Conservation (phyloP, 2,797 vertebrate genomes). For the Mionectes olivaceus region DNA sequence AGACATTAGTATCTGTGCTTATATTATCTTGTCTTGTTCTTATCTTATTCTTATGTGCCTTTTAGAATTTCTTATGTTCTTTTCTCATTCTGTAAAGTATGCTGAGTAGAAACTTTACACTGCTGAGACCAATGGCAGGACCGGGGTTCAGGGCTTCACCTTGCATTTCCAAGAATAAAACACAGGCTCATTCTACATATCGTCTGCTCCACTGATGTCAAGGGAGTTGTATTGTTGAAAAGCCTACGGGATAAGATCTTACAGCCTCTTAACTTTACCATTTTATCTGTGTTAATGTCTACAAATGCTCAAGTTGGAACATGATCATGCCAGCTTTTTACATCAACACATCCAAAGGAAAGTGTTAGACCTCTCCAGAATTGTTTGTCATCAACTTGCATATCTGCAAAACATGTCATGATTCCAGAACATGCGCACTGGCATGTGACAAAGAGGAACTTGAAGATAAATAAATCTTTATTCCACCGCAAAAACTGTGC, state of each 20-base stretch:
- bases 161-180: not conserved
- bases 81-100: not conserved
- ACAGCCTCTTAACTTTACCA: constrained; percentile 7
- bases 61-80: not conserved
- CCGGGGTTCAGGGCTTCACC: not conserved
- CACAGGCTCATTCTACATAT: not conserved
- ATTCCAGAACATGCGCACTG: constrained; percentile 50
- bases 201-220: not conserved
- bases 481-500: constrained; percentile 25
- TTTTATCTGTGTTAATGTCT: constrained; percentile 55
- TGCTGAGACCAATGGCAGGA: not conserved
- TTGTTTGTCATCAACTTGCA: constrained; percentile 64
- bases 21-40: not conserved
- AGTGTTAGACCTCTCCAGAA: constrained; percentile 68
- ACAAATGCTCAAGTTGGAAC: constrained; percentile 44
- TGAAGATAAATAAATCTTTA: constrained; percentile 61
- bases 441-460: constrained; percentile 41
- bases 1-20: not conserved
- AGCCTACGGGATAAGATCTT: constrained; percentile 25
- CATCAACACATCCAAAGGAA: constrained; percentile 44
- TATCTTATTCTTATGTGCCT: not conserved
- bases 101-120: not conserved
- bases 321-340: constrained; percentile 40
- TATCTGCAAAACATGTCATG: constrained; percentile 54
- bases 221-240: not conserved